These are phyloP conservation scores for Solenopsis invicta DNA, from an alignment of 1,140 invertebrate genomes.

Conservation along the genomic window DNA sequence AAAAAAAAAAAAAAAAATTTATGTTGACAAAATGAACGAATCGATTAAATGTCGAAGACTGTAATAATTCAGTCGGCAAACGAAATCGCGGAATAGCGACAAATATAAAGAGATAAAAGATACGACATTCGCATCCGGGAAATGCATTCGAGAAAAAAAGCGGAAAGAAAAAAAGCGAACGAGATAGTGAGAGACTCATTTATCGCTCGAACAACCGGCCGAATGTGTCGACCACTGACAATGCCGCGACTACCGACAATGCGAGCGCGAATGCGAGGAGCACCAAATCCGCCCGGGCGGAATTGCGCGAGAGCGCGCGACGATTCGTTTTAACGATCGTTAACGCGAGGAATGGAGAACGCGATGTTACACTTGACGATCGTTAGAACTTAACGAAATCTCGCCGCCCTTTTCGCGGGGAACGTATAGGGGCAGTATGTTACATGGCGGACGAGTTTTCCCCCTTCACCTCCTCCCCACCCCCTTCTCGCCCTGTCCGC, in stretches of 20 bases:
- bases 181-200: slow-evolving; percentile 30
- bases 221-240: slow-evolving; percentile 19
- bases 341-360: slow-evolving; percentile 66
- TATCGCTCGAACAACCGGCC: slow-evolving; percentile 29
- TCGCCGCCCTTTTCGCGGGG: slow-evolving; percentile 10
- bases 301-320: slow-evolving; percentile 51
- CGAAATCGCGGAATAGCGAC: not conserved
- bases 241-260: slow-evolving; percentile 47
- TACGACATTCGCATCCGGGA: slow-evolving; percentile 9
- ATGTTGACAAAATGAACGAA: not conserved
- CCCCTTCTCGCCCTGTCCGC: not conserved
- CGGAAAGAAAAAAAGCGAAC: not conserved
- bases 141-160: slow-evolving; percentile 22
- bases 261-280: slow-evolving; percentile 48
- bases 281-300: slow-evolving; percentile 59
- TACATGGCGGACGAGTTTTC: slow-evolving; percentile 32
- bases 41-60: not conserved
- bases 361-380: slow-evolving; percentile 74
- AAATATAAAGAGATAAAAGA: not conserved
- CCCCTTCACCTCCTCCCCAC: not conserved
- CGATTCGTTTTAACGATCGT: slow-evolving; percentile 75
- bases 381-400: slow-evolving; percentile 77
- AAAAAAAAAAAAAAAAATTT: not conserved
- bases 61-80: slow-evolving; percentile 6
- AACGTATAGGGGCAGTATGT: slow-evolving; percentile 62